A percentile compares a stretch with the other conserved stretches of the same genome.
Conservation (phyloP, 2,888 invertebrate genomes). For the Brachyptera risi region DNA sequence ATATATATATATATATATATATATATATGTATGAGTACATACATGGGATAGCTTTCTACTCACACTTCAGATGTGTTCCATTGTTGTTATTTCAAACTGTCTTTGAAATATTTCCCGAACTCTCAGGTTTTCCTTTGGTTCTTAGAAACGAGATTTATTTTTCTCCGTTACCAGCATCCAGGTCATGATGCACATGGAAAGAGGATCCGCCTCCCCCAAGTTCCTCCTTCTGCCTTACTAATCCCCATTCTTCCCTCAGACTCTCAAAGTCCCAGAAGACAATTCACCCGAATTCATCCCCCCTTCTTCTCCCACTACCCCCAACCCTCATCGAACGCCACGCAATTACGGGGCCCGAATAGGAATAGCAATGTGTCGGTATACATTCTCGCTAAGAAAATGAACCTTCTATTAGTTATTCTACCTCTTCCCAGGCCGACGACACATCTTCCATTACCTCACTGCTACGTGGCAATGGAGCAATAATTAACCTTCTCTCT, state of each 20-base stretch:
- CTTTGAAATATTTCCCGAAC: too few species aligned
- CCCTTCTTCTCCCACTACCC: background rate
- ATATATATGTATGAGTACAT: too few species aligned
- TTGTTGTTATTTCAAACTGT: too few species aligned
- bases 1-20: too few species aligned
- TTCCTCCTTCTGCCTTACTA: too few species aligned
- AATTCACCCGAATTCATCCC: too few species aligned
- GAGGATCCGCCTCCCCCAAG: too few species aligned
- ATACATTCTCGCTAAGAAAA: slow-evolving; percentile 7
- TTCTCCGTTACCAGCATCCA: background rate
- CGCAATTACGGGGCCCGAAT: slow-evolving; percentile 10
- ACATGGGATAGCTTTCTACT: too few species aligned
- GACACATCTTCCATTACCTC: slow-evolving; percentile 16
- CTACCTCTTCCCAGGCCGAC: slow-evolving; percentile 11
- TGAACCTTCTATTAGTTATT: slow-evolving; percentile 23
- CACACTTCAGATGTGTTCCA: too few species aligned
- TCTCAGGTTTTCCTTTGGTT: too few species aligned
- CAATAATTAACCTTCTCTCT: too few species aligned
- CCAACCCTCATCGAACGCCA: background rate
- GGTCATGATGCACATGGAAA: background rate
- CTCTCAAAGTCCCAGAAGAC: slow-evolving; percentile 1
- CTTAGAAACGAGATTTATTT: too few species aligned
- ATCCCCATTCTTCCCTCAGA: background rate
- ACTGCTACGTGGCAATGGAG: slow-evolving; percentile 4
- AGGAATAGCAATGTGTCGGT: background rate